Percentiles rank a stretch among this genome's conserved stretches.
phyloP scores from a whole-genome alignment of 2,797 vertebrate genomes.

The Enteromius paludinosus region DNA sequence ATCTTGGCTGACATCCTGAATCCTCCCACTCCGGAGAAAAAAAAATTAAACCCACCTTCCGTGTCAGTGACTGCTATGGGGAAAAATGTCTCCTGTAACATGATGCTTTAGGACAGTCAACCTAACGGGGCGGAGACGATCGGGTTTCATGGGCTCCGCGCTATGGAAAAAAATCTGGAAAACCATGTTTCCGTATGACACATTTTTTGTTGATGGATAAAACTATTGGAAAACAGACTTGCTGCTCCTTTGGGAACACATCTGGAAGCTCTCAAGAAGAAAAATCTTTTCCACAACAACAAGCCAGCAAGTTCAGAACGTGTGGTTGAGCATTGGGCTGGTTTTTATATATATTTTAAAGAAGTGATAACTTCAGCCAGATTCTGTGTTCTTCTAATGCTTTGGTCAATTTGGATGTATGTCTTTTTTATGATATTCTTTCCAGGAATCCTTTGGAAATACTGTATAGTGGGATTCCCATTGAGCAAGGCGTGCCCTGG shows the following conservation, averaged over 20 bases:
- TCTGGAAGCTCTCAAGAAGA: conserved; percentile 73
- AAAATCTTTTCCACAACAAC: conserved; percentile 66
- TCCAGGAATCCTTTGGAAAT: background rate
- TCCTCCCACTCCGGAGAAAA: conserved; percentile 70
- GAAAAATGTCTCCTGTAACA: conserved; percentile 48
- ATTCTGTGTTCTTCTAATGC: background rate
- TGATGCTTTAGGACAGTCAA: conserved; percentile 53
- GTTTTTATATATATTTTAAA: background rate
- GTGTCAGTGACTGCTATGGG: conserved; percentile 54
- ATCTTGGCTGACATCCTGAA: conserved; percentile 73
- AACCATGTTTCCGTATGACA: conserved; percentile 39
- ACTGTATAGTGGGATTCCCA: background rate
- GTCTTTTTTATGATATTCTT: background rate
- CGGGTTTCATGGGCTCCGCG: conserved; percentile 29
- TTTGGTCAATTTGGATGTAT: background rate
- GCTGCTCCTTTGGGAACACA: conserved; percentile 60
- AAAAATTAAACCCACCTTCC: conserved; percentile 61
- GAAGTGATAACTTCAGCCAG: background rate
- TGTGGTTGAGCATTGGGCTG: conserved; percentile 31
- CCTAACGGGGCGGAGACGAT: conserved; percentile 51
- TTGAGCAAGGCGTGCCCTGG: conserved; percentile 1
- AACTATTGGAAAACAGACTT: conserved; percentile 13
- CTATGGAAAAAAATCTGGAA: background rate
- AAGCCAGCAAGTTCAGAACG: conserved; percentile 63
- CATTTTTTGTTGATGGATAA: conserved; percentile 22